phyloP scores from a whole-genome alignment of 2,113 vertebrate genomes.

The Phaethornis superciliosus region DNA sequence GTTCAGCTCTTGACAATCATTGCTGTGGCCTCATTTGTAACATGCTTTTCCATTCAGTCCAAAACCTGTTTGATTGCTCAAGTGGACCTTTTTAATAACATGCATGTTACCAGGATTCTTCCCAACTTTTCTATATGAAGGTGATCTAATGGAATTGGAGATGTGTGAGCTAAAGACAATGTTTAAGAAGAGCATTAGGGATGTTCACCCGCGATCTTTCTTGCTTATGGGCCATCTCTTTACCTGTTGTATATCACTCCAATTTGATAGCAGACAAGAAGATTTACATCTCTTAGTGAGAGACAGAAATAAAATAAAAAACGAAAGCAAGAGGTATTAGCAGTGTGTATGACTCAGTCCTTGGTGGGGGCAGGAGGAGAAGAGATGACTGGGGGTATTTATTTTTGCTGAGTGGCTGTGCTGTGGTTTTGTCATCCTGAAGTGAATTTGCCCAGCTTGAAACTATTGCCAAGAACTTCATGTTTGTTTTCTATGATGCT shows the following conservation, averaged over 20 bases:
- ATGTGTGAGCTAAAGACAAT: background rate
- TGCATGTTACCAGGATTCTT: background rate
- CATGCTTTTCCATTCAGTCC: background rate
- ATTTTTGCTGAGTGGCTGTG: conserved; percentile 53
- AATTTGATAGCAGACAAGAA: background rate
- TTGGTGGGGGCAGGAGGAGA: background rate
- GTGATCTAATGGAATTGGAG: background rate
- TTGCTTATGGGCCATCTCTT: background rate
- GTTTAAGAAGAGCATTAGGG: background rate
- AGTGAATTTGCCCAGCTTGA: conserved; percentile 53
- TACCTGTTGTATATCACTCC: background rate
- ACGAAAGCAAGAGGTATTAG: background rate
- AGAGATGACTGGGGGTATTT: background rate
- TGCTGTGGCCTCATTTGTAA: conserved; percentile 3
- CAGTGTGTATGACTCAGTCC: background rate
- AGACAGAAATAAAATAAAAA: conserved; percentile 53
- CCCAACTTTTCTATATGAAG: background rate
- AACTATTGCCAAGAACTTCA: conserved; percentile 39
- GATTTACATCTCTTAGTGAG: conserved; percentile 24
- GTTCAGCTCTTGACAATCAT: background rate
- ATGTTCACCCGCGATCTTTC: background rate
- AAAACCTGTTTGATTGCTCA: background rate
- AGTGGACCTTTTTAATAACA: background rate
- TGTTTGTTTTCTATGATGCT: conserved; percentile 34
- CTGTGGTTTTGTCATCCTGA: conserved; percentile 65